Percentiles rank a stretch among this genome's conserved stretches.
phyloP scores from a whole-genome alignment of 2,113 vertebrate species.

The Tiliqua scincoides region DNA sequence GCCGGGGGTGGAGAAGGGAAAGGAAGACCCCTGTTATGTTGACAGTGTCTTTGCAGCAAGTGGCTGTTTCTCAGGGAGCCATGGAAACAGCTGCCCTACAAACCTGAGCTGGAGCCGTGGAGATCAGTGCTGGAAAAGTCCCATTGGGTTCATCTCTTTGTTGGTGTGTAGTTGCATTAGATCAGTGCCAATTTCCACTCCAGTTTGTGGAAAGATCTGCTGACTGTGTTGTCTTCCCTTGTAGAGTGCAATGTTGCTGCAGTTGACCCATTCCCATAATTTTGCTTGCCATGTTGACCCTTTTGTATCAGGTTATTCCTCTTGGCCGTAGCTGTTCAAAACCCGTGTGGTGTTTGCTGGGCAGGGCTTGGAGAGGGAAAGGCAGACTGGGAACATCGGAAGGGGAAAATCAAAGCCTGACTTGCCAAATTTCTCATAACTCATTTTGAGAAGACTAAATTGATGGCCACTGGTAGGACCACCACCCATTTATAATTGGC shows the following conservation, averaged over 20 bases:
- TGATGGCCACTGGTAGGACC: not conserved
- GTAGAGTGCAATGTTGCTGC: not conserved
- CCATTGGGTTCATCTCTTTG: not conserved
- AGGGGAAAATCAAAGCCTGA: no score
- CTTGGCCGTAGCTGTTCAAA: not conserved
- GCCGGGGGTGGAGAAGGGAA: not conserved
- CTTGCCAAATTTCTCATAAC: not conserved
- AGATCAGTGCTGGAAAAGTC: fast-evolving
- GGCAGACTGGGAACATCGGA: no score
- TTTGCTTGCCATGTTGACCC: not conserved
- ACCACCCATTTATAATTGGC: not conserved
- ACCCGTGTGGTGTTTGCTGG: not conserved
- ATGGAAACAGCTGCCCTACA: not conserved
- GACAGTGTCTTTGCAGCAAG: not conserved
- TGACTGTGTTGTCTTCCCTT: not conserved
- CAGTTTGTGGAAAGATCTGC: not conserved
- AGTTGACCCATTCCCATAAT: not conserved
- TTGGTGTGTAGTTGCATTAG: not conserved
- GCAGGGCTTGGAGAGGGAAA: not conserved
- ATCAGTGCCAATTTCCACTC: not conserved
- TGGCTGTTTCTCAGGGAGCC: not conserved
- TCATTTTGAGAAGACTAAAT: not conserved
- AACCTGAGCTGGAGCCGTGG: fast-evolving
- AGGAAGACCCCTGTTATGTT: not conserved
- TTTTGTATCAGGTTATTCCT: not conserved